Base-by-base conservation (phyloP, 2,888 invertebrate genomes). In the Chymomyza caudatula region DNA sequence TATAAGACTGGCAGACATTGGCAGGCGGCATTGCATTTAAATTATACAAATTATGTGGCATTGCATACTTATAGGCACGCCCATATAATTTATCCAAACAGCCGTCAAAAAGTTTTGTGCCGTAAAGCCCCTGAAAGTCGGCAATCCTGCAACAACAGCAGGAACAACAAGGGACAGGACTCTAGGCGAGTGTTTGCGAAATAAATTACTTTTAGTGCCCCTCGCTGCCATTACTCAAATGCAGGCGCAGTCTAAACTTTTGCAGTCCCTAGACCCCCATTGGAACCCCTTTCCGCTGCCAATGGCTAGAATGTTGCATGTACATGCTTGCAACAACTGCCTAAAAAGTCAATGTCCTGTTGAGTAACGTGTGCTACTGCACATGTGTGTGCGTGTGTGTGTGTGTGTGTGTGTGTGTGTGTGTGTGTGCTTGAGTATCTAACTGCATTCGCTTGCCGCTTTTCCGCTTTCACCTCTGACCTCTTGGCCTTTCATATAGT, bases 321-420 rank as follows among this genome's bases (percentile, higher is more conserved):
- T 51, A 20, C 6, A 22, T 13, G 17, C 13, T 51, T 51, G 51
- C 20, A 19, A 51, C 20, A 51, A 51, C 29, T 69, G 73, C 69
- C 78, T 78, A 67, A 69, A 71, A 77, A 78, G 78, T 78, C 78
- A 78, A 78, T 81, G 78, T 81, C 82, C 78, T 81, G 72, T 74
- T 61, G 78, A 78, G 78, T 62, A 23, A 58, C 29, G 37, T 23
- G 22, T 73, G 67, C 22, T 42, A 22, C 23, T 29, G 6, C 42
- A 42, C 23, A n/a, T 51, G n/a, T 3, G 6, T 44, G 51, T 42
- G 2, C 22, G 23, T 47, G 19, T 51, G n/a, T 3, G 6, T 44
- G 51, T 42, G 2, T 42, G 23, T 53, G 53, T 53, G 42, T 42
- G 49, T 53, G 23, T 53, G 69, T 73, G 80, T 58, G 53, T 51